Conservation (phyloP, 2,113 vertebrate genomes). For the Chlorodrepanis virens region DNA sequence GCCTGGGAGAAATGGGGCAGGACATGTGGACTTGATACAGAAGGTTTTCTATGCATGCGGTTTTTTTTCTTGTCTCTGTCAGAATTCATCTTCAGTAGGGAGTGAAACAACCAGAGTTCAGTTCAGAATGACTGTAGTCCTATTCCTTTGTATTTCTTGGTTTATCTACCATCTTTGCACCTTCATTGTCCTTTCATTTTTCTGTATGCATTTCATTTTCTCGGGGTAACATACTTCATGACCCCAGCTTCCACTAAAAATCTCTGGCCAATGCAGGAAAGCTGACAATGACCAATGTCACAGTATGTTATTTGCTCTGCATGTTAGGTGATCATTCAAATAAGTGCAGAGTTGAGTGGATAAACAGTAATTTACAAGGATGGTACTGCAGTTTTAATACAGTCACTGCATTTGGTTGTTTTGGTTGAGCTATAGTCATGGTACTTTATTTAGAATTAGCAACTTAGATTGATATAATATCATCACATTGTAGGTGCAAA, state of each 20-base stretch:
- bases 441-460: background rate
- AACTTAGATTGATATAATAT: background rate
- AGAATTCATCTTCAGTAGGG: background rate
- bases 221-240: accelerated
- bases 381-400: background rate
- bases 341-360: background rate
- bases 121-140: background rate
- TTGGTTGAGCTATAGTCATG: background rate
- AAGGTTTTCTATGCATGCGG: background rate
- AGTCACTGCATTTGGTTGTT: background rate
- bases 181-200: background rate
- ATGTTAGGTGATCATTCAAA: background rate
- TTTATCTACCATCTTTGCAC: background rate
- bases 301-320: background rate
- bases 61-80: background rate
- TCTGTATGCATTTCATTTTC: background rate
- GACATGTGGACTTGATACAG: background rate
- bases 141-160: background rate
- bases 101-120: background rate
- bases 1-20: background rate
- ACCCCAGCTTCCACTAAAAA: background rate
- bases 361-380: background rate
- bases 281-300: background rate
- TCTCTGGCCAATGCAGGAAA: background rate
- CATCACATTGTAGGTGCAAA: accelerated